Base-by-base conservation (phyloP, 2,797 vertebrate species). In the Anniella stebbinsi region DNA sequence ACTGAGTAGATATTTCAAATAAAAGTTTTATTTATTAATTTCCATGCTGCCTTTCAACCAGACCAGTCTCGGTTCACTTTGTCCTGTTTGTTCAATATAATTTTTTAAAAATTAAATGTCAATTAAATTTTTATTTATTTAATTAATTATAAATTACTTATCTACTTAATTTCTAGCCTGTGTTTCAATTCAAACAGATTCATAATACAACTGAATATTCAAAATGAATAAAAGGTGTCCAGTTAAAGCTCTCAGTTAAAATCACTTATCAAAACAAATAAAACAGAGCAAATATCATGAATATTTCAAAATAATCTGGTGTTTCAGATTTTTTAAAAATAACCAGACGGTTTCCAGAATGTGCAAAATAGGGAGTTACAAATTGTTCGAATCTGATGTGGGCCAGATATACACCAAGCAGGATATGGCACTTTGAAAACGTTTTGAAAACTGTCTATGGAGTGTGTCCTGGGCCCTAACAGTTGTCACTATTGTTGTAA, bases 1-100 rank as follows among this genome's bases (percentile, higher is more conserved):
- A 17, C 72, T 18, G 70, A 12, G 72, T 18, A 75, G 18, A 45
- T 41, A 45, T 41, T 76, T 41, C 21, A 23, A 41, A 76, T 25
- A 12, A 76, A 76, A 41, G 21, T 9, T 76, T 76, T 10, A 73
- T 38, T n/a, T 36, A 75, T 75, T 75, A 41, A 75, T 23, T 51
- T 51, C 51, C 9, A 10, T 51, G 10, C 51, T 51, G 51, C 51
- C 51, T 51, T 8, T 51, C 33, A 57, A 57, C 28, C 78, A 21
- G 33, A n/a, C 51, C 12, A 63, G 60, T 75, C 33, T 77, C 73
- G 21, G 4, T 30, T 90, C 0, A 0, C 67, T 90, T 93, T 90
- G 78, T 70, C 84, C 88, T 92, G 76, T 93, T 93, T 93, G 89
- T 48, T 83, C 86, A 88, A 80, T 57, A 76, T 5, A 67, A 86